These are phyloP conservation scores for Drosophila prolongata DNA, from an alignment of 2,888 invertebrate species.

Conservation along the genomic window DNA sequence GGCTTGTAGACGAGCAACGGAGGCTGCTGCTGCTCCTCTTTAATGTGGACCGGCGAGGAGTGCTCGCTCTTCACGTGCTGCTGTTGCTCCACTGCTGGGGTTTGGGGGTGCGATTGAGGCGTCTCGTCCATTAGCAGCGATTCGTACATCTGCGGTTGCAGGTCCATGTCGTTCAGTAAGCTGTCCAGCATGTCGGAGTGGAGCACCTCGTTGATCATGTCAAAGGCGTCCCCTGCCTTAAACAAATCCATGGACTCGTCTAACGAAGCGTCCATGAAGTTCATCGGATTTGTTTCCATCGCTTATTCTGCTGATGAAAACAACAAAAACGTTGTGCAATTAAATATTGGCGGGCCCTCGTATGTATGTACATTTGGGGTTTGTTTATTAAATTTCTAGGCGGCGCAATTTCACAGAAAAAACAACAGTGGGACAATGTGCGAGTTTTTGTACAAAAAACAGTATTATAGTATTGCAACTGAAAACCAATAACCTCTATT, in stretches of 20 bases:
- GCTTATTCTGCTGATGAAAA: constrained; percentile 38
- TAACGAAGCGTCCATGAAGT: constrained; percentile 70
- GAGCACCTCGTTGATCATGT: constrained; percentile 83
- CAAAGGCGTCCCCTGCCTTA: constrained; percentile 83
- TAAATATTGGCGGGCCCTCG: constrained; percentile 8
- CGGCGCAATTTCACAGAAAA: constrained; percentile 61
- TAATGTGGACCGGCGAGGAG: constrained; percentile 60
- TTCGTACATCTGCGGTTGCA: constrained; percentile 77
- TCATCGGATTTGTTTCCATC: constrained; percentile 78
- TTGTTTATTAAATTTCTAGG: constrained; percentile 66
- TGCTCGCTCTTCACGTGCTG: constrained; percentile 64
- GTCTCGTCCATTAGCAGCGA: constrained; percentile 60
- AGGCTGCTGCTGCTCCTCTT: constrained; percentile 62
- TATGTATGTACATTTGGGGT: constrained; percentile 9
- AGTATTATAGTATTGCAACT: no score
- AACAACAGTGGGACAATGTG: constrained; percentile 32
- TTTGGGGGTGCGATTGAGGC: constrained; percentile 11
- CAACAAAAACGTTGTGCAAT: constrained; percentile 53
- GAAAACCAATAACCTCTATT: background rate
- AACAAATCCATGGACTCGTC: constrained; percentile 80
- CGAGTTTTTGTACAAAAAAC: background rate
- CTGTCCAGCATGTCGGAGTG: constrained; percentile 82
- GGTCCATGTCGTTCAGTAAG: constrained; percentile 80
- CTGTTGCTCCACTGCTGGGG: constrained; percentile 20
- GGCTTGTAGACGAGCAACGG: constrained; percentile 69